Evolutionary conservation across 2,113 vertebrate species (phyloP).

Genomic region (Fukomys damarensis): DNA sequence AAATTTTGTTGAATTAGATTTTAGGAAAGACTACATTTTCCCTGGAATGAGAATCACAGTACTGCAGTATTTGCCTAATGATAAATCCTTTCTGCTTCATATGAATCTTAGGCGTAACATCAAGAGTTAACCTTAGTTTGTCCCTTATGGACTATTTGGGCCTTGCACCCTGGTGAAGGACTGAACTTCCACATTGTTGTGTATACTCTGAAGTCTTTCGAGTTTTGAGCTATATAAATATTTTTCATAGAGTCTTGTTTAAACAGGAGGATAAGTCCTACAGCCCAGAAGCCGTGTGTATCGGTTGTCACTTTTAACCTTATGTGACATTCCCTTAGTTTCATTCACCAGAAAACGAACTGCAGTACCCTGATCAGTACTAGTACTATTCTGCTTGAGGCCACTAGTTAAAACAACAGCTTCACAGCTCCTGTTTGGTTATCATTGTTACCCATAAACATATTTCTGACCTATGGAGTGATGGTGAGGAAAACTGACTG

Average conservation of each 20-base stretch:
- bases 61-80: background rate
- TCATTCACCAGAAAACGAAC: background rate
- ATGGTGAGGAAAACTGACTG: background rate
- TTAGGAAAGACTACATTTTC: background rate
- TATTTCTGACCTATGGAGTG: background rate
- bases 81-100: background rate
- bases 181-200: background rate
- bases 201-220: background rate
- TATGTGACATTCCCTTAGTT: background rate
- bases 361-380: background rate
- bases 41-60: background rate
- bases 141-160: background rate
- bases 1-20: slow-evolving; percentile 30
- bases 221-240: background rate
- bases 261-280: background rate
- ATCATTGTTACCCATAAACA: background rate
- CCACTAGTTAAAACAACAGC: background rate
- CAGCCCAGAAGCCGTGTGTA: background rate
- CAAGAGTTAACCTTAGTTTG: background rate
- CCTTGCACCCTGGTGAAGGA: background rate
- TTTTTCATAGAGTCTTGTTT: background rate
- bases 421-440: background rate
- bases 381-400: background rate
- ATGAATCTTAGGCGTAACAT: background rate
- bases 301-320: background rate